Percentiles rank a stretch among this genome's conserved stretches.
These are phyloP conservation scores for Bagarius yarrelli DNA, from an alignment of 2,113 vertebrate species.

Conservation along the genomic window DNA sequence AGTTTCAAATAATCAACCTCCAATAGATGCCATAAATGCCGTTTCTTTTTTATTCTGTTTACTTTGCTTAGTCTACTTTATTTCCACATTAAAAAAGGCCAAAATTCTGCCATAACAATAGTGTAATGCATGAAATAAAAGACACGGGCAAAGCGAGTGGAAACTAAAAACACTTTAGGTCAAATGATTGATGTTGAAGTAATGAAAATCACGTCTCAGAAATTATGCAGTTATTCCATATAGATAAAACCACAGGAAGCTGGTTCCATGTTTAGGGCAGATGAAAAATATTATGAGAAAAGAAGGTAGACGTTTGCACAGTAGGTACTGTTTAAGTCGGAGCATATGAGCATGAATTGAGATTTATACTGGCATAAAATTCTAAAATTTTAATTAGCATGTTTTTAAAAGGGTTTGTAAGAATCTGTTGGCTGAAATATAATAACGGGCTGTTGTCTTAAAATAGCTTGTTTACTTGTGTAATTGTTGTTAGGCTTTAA, in stretches of 20 bases:
- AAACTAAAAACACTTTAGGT: constrained; percentile 31
- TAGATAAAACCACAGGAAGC: constrained; percentile 1
- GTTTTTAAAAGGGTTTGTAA: background rate
- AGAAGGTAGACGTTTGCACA: background rate
- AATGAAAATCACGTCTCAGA: background rate
- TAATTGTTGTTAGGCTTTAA: background rate
- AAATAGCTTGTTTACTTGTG: background rate
- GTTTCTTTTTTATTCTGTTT: background rate
- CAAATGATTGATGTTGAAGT: constrained; percentile 28
- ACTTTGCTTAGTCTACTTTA: constrained; percentile 24
- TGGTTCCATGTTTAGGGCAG: background rate
- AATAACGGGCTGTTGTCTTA: background rate
- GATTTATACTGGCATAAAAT: background rate
- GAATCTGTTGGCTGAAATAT: background rate
- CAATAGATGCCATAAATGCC: constrained; percentile 13
- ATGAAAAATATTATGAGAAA: background rate
- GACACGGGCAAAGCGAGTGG: constrained; percentile 19
- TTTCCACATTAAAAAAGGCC: constrained; percentile 29
- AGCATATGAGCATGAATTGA: background rate
- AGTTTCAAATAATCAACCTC: constrained; percentile 34
- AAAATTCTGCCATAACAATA: constrained; percentile 25
- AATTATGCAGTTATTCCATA: background rate
- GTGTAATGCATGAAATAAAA: constrained; percentile 11
- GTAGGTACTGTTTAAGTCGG: background rate
- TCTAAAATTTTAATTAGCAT: background rate